Evolutionary conservation across 2,113 vertebrate genomes (phyloP).

Genomic region (Bettongia penicillata): DNA sequence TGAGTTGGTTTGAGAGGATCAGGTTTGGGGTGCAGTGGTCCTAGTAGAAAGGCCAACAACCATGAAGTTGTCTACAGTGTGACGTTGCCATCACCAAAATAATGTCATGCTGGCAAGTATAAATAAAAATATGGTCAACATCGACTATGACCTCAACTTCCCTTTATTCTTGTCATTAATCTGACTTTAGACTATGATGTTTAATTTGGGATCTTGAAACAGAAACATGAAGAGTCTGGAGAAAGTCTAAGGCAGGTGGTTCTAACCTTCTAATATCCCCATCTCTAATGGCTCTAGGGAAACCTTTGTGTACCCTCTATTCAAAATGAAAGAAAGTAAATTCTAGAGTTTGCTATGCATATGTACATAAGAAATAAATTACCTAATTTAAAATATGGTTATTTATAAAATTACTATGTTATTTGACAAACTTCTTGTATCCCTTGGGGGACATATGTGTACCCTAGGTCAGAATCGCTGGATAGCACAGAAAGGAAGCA

Average conservation of each 20-base stretch:
- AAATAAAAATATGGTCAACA: background rate
- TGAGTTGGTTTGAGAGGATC: background rate
- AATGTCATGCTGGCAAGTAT: background rate
- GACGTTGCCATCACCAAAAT: background rate
- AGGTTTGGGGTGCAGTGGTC: background rate
- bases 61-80: background rate
- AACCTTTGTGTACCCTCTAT: background rate
- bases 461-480: background rate
- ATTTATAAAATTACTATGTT: background rate
- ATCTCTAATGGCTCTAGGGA: background rate
- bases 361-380: background rate
- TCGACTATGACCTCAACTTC: background rate
- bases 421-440: background rate
- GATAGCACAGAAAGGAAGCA: background rate
- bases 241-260: background rate
- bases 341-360: background rate
- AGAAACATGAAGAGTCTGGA: background rate
- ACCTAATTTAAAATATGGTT: background rate
- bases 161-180: background rate
- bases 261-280: background rate
- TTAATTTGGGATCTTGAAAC: background rate
- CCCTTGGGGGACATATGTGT: background rate
- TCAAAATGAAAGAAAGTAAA: background rate
- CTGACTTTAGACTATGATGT: background rate
- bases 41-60: background rate